Evolutionary conservation across 2,113 vertebrate genomes (phyloP).

Genomic region (Perccottus glenii): DNA sequence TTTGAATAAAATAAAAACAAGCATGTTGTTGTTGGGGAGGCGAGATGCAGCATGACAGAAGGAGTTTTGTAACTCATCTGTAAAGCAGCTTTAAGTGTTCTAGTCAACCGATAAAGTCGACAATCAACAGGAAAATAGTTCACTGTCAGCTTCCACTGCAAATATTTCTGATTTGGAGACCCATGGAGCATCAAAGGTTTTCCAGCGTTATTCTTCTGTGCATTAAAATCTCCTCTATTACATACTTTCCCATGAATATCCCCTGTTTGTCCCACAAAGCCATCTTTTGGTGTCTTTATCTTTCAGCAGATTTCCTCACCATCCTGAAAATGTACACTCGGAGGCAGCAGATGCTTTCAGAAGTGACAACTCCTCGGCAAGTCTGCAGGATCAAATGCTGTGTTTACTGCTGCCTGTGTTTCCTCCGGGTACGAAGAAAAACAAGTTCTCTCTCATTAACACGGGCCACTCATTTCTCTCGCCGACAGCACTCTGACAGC

Average conservation of each 20-base stretch:
- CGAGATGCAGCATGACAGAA: too few relatives aligned
- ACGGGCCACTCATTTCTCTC: conserved; percentile 56
- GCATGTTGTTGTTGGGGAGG: too few relatives aligned
- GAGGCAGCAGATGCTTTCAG: conserved; percentile 51
- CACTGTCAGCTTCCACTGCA: too few relatives aligned
- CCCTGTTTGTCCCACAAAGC: conserved; percentile 22
- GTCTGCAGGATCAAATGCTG: conserved; percentile 62
- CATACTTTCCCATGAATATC: conserved; percentile 19
- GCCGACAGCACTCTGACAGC: conserved; percentile 65
- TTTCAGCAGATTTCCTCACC: conserved; percentile 18
- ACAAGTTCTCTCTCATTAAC: conserved; percentile 70
- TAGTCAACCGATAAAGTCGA: too few relatives aligned
- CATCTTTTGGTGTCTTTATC: conserved; percentile 2
- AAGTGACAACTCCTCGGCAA: conserved; percentile 66
- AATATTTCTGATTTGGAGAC: too few relatives aligned
- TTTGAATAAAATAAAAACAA: too few relatives aligned
- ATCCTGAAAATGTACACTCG: conserved; percentile 5
- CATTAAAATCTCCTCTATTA: too few relatives aligned
- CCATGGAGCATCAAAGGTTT: too few relatives aligned
- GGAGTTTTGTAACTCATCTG: too few relatives aligned
- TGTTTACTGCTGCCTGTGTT: conserved; percentile 63
- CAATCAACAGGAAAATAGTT: too few relatives aligned
- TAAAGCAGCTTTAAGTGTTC: too few relatives aligned
- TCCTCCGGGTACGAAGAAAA: conserved; percentile 59
- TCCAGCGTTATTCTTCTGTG: too few relatives aligned